Conservation (phyloP, 1,140 invertebrate genomes). For the Lithobius niger region DNA sequence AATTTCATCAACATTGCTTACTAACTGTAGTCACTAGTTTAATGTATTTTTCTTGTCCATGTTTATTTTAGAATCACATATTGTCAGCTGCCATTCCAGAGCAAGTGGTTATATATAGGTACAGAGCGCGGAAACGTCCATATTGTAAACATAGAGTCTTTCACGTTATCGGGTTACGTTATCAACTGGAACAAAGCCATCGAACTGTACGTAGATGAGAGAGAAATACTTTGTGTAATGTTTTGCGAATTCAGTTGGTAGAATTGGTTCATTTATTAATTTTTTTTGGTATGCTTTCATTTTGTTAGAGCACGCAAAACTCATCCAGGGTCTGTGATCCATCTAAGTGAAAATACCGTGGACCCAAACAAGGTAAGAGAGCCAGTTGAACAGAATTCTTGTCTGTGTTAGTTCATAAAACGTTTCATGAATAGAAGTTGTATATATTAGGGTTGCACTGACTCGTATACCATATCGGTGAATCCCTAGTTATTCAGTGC, state of each 20-base stretch:
- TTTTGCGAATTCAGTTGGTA: too few species aligned
- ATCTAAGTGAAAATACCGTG: conserved; percentile 88
- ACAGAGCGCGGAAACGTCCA: conserved; percentile 97
- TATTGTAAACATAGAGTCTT: conserved; percentile 91
- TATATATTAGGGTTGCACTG: too few species aligned
- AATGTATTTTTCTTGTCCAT: not conserved
- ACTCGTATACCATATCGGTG: too few species aligned
- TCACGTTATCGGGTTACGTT: conserved; percentile 90
- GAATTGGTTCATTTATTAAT: not conserved
- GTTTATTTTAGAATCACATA: conserved; percentile 61
- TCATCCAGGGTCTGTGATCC: conserved; percentile 86
- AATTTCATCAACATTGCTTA: too few species aligned
- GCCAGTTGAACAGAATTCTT: too few species aligned
- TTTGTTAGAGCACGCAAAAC: conserved; percentile 70
- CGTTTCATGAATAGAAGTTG: too few species aligned
- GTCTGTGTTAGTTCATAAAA: too few species aligned
- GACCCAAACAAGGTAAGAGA: conserved; percentile 87
- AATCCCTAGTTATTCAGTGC: too few species aligned
- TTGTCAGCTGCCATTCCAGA: conserved; percentile 85
- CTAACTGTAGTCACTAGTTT: too few species aligned
- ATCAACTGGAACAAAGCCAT: conserved; percentile 99
- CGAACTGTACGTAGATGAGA: conserved; percentile 97
- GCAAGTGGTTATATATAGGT: conserved; percentile 97
- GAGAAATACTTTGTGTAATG: too few species aligned
- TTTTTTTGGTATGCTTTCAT: conserved; percentile 3